These are phyloP conservation scores for Stegodyphus mimosarum DNA, from an alignment of 1,140 invertebrate species.

Conservation along the genomic window DNA sequence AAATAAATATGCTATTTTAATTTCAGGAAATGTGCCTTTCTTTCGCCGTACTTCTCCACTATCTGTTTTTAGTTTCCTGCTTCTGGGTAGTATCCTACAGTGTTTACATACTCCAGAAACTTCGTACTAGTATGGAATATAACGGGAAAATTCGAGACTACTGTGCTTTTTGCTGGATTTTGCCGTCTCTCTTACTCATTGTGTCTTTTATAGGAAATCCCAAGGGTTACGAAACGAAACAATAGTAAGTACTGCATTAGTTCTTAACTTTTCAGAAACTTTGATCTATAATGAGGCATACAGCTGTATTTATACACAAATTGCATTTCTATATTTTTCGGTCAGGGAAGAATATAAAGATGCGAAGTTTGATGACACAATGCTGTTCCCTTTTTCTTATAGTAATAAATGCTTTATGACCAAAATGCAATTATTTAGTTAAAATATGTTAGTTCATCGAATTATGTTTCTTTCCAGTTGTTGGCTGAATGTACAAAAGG, in stretches of 20 bases:
- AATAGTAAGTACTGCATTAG: constrained; percentile 68
- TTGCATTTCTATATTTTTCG: no score
- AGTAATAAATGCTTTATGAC: no score
- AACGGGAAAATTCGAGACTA: constrained; percentile 48
- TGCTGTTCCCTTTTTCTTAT: no score
- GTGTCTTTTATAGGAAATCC: constrained; percentile 74
- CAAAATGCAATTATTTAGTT: no score
- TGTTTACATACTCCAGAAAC: constrained; percentile 68
- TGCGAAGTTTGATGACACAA: no score
- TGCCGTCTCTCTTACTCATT: constrained; percentile 63
- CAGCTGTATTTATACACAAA: no score
- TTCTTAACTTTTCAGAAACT: background rate
- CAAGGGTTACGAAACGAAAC: constrained; percentile 76
- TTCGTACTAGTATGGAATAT: constrained; percentile 65
- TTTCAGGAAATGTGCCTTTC: constrained; percentile 74
- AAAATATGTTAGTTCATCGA: no score
- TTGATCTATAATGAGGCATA: no score
- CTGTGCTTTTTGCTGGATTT: constrained; percentile 58
- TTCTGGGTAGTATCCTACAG: constrained; percentile 76
- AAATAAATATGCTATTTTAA: constrained; percentile 33
- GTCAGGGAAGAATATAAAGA: no score
- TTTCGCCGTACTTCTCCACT: constrained; percentile 76
- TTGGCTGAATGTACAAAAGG: constrained; percentile 79
- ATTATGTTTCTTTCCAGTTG: constrained; percentile 68
- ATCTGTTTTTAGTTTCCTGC: constrained; percentile 75